phyloP scores from a whole-genome alignment of 2,797 vertebrate genomes.

The Spinibarbus caldwelli region DNA sequence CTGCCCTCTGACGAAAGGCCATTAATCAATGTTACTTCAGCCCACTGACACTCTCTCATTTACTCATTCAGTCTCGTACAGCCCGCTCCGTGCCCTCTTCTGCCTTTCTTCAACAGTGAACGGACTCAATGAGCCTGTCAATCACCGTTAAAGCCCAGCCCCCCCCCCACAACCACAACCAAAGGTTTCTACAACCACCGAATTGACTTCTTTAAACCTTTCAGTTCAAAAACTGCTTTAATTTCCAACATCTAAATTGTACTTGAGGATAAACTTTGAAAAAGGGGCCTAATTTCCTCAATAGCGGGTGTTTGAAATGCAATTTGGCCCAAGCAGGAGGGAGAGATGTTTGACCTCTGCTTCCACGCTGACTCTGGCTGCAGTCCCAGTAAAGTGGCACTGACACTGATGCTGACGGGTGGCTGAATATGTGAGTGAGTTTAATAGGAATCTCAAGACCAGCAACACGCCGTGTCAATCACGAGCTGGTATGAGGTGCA shows the following conservation, averaged over 20 bases:
- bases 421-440: slow-evolving; percentile 54
- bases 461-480: slow-evolving; percentile 55
- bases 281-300: slow-evolving; percentile 33
- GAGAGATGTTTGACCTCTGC: slow-evolving; percentile 52
- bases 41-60: slow-evolving; percentile 59
- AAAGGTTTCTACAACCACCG: slow-evolving; percentile 29
- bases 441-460: slow-evolving; percentile 57
- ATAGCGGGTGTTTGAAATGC: slow-evolving; percentile 31
- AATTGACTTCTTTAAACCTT: slow-evolving; percentile 49
- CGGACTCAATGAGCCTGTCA: slow-evolving; percentile 63
- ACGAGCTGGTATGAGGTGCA: slow-evolving; percentile 35
- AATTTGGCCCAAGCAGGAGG: slow-evolving; percentile 38
- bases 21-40: slow-evolving; percentile 67
- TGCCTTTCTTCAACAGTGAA: slow-evolving; percentile 60
- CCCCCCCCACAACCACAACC: too few species aligned
- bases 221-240: slow-evolving; percentile 46
- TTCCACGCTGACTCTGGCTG: slow-evolving; percentile 48
- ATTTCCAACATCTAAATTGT: slow-evolving; percentile 34
- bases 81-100: slow-evolving; percentile 48
- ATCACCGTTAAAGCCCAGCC: slow-evolving; percentile 50
- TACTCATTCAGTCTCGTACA: slow-evolving; percentile 59
- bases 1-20: slow-evolving; percentile 62
- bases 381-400: slow-evolving; percentile 40
- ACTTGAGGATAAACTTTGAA: slow-evolving; percentile 19
- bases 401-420: slow-evolving; percentile 52